A percentile compares a stretch with the other conserved stretches of the same genome.
Evolutionary conservation across 2,113 vertebrate genomes (phyloP).

Genomic region (Rhagologus leucostigma): DNA sequence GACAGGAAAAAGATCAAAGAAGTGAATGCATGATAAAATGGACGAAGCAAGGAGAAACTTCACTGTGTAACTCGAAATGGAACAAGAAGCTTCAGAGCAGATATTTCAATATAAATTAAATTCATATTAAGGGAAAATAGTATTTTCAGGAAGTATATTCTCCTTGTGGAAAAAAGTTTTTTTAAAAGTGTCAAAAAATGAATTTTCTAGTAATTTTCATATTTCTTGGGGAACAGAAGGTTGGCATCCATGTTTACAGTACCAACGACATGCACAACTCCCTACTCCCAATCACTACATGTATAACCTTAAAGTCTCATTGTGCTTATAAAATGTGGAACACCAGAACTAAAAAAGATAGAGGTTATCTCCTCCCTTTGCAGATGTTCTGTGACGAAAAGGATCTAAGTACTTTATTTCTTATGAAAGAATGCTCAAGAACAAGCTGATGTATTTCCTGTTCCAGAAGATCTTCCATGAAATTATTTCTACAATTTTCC

Average conservation of each 20-base stretch:
- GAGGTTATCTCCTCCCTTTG: background rate
- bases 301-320: background rate
- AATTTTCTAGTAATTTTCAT: background rate
- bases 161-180: background rate
- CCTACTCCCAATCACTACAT: background rate
- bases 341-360: background rate
- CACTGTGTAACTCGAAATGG: conserved; percentile 15
- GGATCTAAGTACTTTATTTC: background rate
- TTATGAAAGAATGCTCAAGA: background rate
- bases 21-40: conserved; percentile 45
- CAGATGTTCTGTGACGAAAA: background rate
- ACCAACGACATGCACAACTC: background rate
- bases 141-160: conserved; percentile 24
- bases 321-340: background rate
- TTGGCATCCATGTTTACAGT: background rate
- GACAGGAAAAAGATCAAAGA: conserved; percentile 62
- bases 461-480: background rate
- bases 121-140: background rate
- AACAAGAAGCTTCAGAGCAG: conserved; percentile 5
- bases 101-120: conserved; percentile 1
- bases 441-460: background rate
- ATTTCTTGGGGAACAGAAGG: background rate
- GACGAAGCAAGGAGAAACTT: conserved; percentile 57
- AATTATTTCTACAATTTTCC: conserved; percentile 65
- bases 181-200: background rate